Evolutionary conservation across 2,888 invertebrate genomes (phyloP), one percentile per base, ranked within the genome.

Genomic region (Synergus japonicus): DNA sequence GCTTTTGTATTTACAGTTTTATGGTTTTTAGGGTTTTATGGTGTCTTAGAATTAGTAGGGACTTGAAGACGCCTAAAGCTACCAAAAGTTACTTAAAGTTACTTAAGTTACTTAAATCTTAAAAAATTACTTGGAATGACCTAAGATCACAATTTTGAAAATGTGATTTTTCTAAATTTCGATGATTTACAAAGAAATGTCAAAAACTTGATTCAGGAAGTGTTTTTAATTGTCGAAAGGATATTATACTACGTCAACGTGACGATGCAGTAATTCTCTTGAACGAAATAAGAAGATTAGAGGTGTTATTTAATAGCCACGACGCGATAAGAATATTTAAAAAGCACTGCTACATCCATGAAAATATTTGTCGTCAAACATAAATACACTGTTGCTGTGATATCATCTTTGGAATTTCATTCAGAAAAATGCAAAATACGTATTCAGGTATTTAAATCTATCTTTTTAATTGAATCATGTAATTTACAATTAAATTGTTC

Each of bases 251-350:
- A 10, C 22, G 12, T 22, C 44, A n/a, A 22, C 60, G 22, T 60
- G 60, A 60, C 60, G 49, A n/a, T 37, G 69, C 54, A 37, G 29
- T 49, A 73, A 54, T 73, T 73, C 69, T 73, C 69, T 54, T 73
- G 69, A 73, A 73, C 54, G 69, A 73, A 73, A 73, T 73, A 29
- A 49, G 46, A 73, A 15, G 69, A 73, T 29, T 73, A 13, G 46
- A 29, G 10, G 10, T 2, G 22, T 10, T 60, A 10, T 60, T 22
- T 44, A 22, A 43, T 44, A 43, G 46, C 67, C 22, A 49, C 29
- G 15, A 37, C 10, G 49, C 49, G 49, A 73, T 73, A 49, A 73
- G 69, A 73, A 37, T 73, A 73, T 73, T 54, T 69, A 69, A 46
- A 67, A 73, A 54, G 29, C 15, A 49, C 29, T 73, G 22, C 29